Evolutionary conservation across 35 echinoderm and acorn worm species (phyloP), one percentile per base, ranked within the genome.

Genomic region (Lytechinus variegatus): DNA sequence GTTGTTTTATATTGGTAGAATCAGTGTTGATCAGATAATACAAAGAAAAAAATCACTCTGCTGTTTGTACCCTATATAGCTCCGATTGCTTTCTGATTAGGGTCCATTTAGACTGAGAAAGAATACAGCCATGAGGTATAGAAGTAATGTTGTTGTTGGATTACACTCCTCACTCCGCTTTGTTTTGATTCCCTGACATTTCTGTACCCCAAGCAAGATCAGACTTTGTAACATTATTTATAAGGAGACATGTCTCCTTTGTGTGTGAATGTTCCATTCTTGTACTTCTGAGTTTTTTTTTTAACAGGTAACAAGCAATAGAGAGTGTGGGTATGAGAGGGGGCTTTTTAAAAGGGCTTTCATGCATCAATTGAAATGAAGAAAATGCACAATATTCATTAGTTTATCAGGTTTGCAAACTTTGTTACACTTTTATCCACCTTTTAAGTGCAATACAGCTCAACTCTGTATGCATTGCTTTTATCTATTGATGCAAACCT

Each of bases 21-120:
- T n/a, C 52, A 19, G 88, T 54, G 10, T 44, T 90, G 88, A 90
- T 90, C 88, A 90, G 28, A 33, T 90, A 90, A 90, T 90, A 33
- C 88, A 90, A 44, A 90, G 88, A 28, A 33, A 13, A 79, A 44
- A 10, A 28, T 90, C 88, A 90, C 33, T 90, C 88, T 6, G 88
- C 28, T 44, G 16, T 44, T 52, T 90, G 52, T 16, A 90, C 27
- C 88, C 11, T 12, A 14, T 90, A 44, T 44, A 44, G 33, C 33
- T 44, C 33, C 2, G 88, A 90, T 90, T 90, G 88, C 88, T 33
- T 54, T 52, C 29, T 90, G 28, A 90, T 90, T 54, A 90, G 88
- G 88, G 27, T 1, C 88, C 27, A 52, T 54, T 90, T 79, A 79
- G 66, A 79, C 66, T 79, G 66, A 79, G 19, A 79, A 79, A 79